Base-by-base conservation (phyloP, 1,140 invertebrate species). In the Batillaria attramentaria region DNA sequence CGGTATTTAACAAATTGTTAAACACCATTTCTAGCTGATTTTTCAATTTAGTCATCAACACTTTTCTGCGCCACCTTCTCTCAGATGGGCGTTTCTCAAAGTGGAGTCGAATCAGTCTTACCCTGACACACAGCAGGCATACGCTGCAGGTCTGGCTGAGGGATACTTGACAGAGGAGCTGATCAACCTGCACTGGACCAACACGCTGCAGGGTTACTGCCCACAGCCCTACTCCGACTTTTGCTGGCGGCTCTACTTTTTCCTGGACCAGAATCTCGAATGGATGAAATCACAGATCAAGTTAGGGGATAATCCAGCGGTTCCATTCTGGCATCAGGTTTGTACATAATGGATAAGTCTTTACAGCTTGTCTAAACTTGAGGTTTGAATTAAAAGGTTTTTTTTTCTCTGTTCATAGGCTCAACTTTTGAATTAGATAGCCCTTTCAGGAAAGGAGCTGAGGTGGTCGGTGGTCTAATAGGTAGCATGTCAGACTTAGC, bases 131-230 rank as follows among this genome's bases (percentile, higher is more conserved):
- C 92, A 95, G 10, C 97, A 98, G 91, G 96, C 96, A 0, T 97
- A 95, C 88, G 95, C 95, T 2, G 96, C 96, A n/a, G 97, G 97
- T 13, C 92, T 96, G n/a, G 92, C 96, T 0, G 97, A 98, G 91
- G 96, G 96, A 0, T 73, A 77, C 65, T 54, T 89, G 3, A 89
- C 90, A 35, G 50, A 78, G 35, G 94, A 95, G 8, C 39, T 81
- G 54, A 72, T 78, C 35, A 39, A 8, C 3, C 74, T 94, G 85
- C 95, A 96, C 87, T 95, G 95, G 93, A 91, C 93, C 84, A 96
- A 96, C 86, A 96, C 95, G 1, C 93, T 96, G 35, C 91, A 93
- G 60, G 90, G 90, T 43, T 93, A 94, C 79, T 88, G 86, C 69
- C 72, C 86, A 39, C 68, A 85, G 54, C 91, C 94, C 1, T 92